Percentiles rank a stretch among this genome's conserved stretches.
phyloP scores from a whole-genome alignment of 1,140 invertebrate genomes.

The Babylonia areolata region DNA sequence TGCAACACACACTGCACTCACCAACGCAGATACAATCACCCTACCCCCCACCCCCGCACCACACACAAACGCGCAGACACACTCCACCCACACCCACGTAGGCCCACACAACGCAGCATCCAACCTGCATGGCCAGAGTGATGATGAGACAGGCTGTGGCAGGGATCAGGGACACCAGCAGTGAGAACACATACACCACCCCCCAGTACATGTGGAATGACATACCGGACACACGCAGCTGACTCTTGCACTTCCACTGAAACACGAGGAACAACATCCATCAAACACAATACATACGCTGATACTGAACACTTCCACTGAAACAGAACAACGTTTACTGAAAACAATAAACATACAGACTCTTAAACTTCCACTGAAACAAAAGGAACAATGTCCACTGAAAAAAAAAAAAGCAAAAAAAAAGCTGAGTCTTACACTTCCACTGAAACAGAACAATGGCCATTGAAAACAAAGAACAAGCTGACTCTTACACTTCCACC shows the following conservation, averaged over 20 bases:
- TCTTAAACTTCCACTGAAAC: too few relatives aligned
- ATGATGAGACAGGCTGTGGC: slow-evolving; percentile 83
- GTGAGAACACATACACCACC: slow-evolving; percentile 80
- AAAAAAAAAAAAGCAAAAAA: too few relatives aligned
- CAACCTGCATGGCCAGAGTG: slow-evolving; percentile 71
- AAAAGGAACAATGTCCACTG: too few relatives aligned
- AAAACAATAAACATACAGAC: too few relatives aligned
- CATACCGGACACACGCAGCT: slow-evolving; percentile 88
- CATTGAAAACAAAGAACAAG: too few relatives aligned
- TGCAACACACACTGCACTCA: background rate
- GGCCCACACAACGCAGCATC: background rate
- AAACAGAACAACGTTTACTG: too few relatives aligned
- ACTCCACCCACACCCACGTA: background rate
- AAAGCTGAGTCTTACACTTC: too few relatives aligned
- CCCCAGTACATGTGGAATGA: slow-evolving; percentile 87
- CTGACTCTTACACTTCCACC: too few relatives aligned
- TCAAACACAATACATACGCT: too few relatives aligned
- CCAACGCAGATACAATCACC: background rate
- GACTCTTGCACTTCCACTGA: slow-evolving; percentile 88
- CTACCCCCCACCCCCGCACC: background rate
- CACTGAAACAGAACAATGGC: too few relatives aligned
- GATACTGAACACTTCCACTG: too few relatives aligned
- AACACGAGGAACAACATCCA: slow-evolving; percentile 39
- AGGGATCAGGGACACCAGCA: slow-evolving; percentile 83
- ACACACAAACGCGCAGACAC: background rate